phyloP scores from a whole-genome alignment of 92 coral and sea anemone species.

The Umimayanthus kanabou region DNA sequence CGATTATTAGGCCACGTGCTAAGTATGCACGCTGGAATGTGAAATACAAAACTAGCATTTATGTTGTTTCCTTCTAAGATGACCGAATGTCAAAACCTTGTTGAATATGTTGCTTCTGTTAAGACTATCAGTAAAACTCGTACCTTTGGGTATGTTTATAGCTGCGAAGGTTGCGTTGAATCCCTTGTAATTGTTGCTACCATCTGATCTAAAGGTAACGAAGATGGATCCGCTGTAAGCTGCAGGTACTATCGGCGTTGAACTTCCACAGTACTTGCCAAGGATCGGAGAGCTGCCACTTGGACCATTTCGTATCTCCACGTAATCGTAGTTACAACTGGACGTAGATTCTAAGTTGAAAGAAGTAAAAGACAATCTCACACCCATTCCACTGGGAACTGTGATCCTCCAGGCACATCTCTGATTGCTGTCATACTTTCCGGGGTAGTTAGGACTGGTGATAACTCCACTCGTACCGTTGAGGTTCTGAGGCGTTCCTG shows the following conservation, averaged over 20 bases:
- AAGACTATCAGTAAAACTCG: no score
- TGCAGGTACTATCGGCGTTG: background rate
- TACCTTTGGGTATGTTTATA: background rate
- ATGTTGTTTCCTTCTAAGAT: no score
- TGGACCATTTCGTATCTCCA: conserved; percentile 30
- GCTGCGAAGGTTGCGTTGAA: background rate
- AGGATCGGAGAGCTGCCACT: background rate
- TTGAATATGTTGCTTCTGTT: no score
- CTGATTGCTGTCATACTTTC: conserved; percentile 43
- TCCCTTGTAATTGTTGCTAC: background rate
- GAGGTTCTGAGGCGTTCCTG: background rate
- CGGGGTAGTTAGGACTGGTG: conserved; percentile 52
- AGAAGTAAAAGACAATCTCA: conserved; percentile 32
- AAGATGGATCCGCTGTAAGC: conserved; percentile 22
- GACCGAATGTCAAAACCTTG: no score
- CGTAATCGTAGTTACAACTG: conserved; percentile 10
- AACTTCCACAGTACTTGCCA: conserved; percentile 35
- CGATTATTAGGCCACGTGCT: no score
- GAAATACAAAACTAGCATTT: no score
- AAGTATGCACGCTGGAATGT: no score
- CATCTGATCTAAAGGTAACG: conserved; percentile 6
- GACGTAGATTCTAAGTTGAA: conserved; percentile 39
- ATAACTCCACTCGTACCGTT: conserved; percentile 33
- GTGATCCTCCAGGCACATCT: conserved; percentile 47
- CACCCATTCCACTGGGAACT: conserved; percentile 30